Percentiles rank a stretch among this genome's conserved stretches.
Conservation (phyloP, 2,797 vertebrate genomes). For the Hoplostethus atlanticus region DNA sequence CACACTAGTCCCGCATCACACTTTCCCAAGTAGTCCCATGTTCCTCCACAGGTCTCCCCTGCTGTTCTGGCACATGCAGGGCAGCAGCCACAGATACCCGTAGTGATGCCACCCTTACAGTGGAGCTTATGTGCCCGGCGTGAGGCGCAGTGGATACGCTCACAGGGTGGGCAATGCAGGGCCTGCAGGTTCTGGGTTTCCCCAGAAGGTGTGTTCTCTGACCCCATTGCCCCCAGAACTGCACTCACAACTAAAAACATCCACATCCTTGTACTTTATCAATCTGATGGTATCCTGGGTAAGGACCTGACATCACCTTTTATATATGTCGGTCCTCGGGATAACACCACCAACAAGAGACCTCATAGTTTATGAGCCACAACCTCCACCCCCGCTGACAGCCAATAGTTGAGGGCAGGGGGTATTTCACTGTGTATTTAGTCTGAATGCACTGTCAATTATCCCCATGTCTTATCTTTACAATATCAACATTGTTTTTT, state of each 20-base stretch:
- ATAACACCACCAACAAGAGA: constrained; percentile 18
- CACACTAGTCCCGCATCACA: constrained; percentile 82
- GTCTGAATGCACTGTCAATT: constrained; percentile 65
- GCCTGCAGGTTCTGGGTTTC: constrained; percentile 63
- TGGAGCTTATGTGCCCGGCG: constrained; percentile 71
- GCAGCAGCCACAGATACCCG: constrained; percentile 83
- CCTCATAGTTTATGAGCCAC: constrained; percentile 59
- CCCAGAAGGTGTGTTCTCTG: constrained; percentile 17
- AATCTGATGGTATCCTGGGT: constrained; percentile 5
- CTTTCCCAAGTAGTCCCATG: constrained; percentile 84
- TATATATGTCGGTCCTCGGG: constrained; percentile 45
- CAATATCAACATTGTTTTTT: constrained; percentile 72
- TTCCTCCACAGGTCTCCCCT: constrained; percentile 81
- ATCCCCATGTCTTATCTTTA: constrained; percentile 79
- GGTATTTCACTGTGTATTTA: constrained; percentile 49
- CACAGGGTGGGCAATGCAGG: constrained; percentile 82
- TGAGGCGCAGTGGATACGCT: constrained; percentile 81
- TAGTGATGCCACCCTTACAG: constrained; percentile 80
- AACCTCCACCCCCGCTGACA: constrained; percentile 71
- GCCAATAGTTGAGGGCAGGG: constrained; percentile 75
- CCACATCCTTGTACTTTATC: constrained; percentile 48
- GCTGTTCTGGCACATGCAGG: constrained; percentile 73
- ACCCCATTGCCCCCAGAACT: constrained; percentile 42
- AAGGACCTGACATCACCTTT: constrained; percentile 49
- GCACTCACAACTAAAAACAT: constrained; percentile 48